Percentiles rank a stretch among this genome's conserved stretches.
Evolutionary conservation across 1,140 invertebrate genomes (phyloP).

Genomic region (Magallana ariakensis): DNA sequence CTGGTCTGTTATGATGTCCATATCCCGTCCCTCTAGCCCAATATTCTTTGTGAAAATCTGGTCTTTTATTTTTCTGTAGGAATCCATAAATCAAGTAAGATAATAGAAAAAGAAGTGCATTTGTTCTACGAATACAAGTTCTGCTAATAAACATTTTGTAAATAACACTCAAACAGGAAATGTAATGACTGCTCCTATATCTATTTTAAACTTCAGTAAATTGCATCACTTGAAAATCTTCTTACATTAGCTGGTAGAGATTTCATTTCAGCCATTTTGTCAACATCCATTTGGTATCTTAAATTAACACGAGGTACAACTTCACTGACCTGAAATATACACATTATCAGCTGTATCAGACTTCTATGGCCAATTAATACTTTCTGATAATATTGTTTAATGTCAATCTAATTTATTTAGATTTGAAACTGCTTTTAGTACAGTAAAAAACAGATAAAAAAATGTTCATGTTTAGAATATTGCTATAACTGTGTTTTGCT

Average conservation of each 20-base stretch:
- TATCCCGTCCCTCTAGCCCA: conserved; percentile 74
- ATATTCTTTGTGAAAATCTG: conserved; percentile 58
- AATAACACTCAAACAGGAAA: no score
- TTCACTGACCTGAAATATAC: conserved; percentile 54
- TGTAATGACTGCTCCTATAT: no score
- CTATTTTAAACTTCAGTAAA: no score
- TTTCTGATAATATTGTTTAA: no score
- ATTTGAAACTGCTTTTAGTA: no score
- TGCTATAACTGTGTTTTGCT: no score
- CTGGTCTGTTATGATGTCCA: conserved; percentile 68
- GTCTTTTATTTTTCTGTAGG: conserved; percentile 1
- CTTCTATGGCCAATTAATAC: background rate
- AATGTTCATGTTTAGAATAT: no score
- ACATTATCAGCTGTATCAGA: background rate
- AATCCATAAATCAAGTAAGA: background rate
- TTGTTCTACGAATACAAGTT: no score
- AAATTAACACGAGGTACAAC: conserved; percentile 55
- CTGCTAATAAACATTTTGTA: no score
- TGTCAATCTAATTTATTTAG: no score
- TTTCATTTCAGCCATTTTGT: conserved; percentile 48
- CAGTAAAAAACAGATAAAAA: no score
- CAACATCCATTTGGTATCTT: conserved; percentile 49
- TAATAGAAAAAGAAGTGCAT: background rate
- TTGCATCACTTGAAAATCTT: no score
- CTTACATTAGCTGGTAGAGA: conserved; percentile 42